Evolutionary conservation across 2,888 invertebrate genomes (phyloP).

Genomic region (Meta bourneti): DNA sequence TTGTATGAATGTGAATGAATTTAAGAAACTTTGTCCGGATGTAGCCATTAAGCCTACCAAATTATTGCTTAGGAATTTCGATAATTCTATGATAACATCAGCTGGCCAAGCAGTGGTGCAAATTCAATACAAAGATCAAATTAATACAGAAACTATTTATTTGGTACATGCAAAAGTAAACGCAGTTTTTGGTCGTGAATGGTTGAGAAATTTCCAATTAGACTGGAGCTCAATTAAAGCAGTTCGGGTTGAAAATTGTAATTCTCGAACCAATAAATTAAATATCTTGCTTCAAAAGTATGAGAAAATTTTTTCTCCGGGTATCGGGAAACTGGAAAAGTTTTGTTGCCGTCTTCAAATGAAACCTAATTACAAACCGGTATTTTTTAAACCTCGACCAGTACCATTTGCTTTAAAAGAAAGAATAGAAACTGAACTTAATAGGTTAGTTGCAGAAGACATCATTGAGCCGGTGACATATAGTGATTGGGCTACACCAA

Average conservation of each 20-base stretch:
- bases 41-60: conserved; percentile 67
- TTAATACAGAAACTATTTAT: conserved; percentile 62
- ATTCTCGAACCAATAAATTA: conserved; percentile 60
- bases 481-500: conserved; percentile 53
- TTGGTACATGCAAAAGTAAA: conserved; percentile 65
- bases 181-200: conserved; percentile 63
- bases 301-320: conserved; percentile 61
- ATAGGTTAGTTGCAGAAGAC: conserved; percentile 47
- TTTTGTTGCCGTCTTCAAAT: conserved; percentile 60
- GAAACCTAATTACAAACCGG: too few species aligned
- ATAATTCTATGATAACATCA: conserved; percentile 67
- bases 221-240: conserved; percentile 60
- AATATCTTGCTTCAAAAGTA: conserved; percentile 60
- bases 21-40: conserved; percentile 63
- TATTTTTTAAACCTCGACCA: too few species aligned
- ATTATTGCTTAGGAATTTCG: conserved; percentile 67
- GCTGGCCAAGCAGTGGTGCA: conserved; percentile 66
- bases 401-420: conserved; percentile 28
- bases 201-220: conserved; percentile 65
- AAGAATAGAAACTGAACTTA: conserved; percentile 51
- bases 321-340: conserved; percentile 63
- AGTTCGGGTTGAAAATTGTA: conserved; percentile 60
- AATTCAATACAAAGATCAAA: conserved; percentile 64
- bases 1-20: conserved; percentile 61
- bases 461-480: conserved; percentile 51